phyloP scores from a whole-genome alignment of 2,113 vertebrate genomes.

The Charina bottae region DNA sequence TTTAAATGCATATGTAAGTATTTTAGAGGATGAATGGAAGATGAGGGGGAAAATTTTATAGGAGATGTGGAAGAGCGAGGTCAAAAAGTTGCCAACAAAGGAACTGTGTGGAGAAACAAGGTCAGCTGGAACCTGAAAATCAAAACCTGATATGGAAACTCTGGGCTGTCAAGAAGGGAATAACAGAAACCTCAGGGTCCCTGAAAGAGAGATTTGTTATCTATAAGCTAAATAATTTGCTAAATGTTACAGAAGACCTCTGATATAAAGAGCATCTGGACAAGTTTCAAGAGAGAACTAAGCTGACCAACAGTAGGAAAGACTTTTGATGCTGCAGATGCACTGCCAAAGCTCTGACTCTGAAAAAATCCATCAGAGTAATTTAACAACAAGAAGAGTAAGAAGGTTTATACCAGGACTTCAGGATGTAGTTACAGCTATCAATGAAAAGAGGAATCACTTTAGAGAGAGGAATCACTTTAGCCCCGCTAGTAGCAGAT shows the following conservation, averaged over 20 bases:
- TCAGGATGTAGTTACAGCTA: too few relatives aligned
- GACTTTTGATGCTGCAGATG: not conserved
- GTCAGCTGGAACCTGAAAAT: not conserved
- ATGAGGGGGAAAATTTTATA: not conserved
- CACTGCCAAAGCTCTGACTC: not conserved
- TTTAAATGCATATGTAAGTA: not conserved
- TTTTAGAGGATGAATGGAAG: not conserved
- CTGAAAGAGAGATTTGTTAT: not conserved
- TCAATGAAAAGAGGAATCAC: too few relatives aligned
- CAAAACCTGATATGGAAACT: not conserved
- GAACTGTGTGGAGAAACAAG: not conserved
- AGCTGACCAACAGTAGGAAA: not conserved
- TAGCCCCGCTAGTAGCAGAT: too few relatives aligned
- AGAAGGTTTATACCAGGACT: too few relatives aligned
- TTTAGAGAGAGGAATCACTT: too few relatives aligned
- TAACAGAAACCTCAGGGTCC: not conserved
- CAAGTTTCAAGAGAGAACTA: not conserved
- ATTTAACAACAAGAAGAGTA: too few relatives aligned
- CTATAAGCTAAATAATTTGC: not conserved
- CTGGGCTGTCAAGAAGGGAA: not conserved
- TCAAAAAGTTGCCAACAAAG: not conserved
- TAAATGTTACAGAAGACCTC: not conserved
- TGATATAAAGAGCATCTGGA: not conserved
- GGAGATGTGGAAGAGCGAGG: not conserved
- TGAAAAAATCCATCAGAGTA: not conserved